Conservation (phyloP, 2,797 vertebrate species). For the Bradypodion pumilum region DNA sequence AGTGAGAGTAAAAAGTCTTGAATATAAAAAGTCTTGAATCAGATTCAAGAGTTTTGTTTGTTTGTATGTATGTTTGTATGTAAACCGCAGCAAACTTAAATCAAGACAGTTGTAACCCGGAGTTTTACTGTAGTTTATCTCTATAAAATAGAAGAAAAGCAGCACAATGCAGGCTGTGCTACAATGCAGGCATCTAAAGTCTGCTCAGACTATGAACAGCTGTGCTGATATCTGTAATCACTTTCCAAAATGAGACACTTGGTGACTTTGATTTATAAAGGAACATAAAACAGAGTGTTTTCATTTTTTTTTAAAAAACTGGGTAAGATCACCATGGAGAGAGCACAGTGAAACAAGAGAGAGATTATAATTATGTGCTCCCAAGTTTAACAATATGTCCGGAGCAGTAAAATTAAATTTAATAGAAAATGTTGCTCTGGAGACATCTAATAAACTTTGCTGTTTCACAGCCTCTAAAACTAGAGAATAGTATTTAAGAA, state of each 20-base stretch:
- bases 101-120: no score
- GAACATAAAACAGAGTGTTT: not conserved
- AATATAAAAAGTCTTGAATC: not conserved
- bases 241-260: not conserved
- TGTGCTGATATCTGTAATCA: not conserved
- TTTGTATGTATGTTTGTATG: not conserved
- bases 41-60: not conserved
- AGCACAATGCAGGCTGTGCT: not conserved
- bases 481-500: slow-evolving; percentile 52
- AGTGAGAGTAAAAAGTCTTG: not conserved
- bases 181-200: not conserved
- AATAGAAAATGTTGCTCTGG: no score
- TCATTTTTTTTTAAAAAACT: not conserved
- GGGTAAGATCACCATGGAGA: not conserved
- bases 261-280: not conserved
- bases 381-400: slow-evolving; percentile 34
- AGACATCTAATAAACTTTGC: no score
- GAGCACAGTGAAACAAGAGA: not conserved
- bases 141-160: no score
- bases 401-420: slow-evolving; percentile 39
- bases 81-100: no score
- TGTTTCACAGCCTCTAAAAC: not conserved
- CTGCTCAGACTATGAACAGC: not conserved
- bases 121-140: no score
- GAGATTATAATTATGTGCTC: not conserved